Evolutionary conservation across 2,888 invertebrate genomes (phyloP).

Genomic region (Pelosia muscerda): DNA sequence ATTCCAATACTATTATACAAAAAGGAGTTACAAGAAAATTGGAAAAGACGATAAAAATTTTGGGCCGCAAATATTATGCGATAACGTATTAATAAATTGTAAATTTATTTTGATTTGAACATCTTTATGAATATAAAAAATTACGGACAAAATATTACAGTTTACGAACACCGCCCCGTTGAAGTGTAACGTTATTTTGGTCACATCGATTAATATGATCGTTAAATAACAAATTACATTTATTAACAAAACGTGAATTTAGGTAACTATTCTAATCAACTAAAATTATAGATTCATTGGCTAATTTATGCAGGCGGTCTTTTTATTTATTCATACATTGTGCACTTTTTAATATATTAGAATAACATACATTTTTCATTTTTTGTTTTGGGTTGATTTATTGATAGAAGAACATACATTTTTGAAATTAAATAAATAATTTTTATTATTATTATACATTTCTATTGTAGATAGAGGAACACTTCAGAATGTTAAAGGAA

Average conservation of each 20-base stretch:
- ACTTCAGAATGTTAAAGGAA: not conserved
- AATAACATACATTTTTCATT: too few species aligned
- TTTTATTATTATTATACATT: not conserved
- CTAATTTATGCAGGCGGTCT: constrained; percentile 46
- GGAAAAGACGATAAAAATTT: not conserved
- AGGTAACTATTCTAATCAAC: constrained; percentile 26
- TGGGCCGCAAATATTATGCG: not conserved
- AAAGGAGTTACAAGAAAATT: not conserved
- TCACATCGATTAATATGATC: constrained; percentile 1
- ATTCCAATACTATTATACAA: not conserved
- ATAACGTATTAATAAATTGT: not conserved
- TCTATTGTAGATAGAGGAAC: not conserved
- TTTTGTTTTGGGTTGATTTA: too few species aligned
- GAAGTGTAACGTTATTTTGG: constrained; percentile 14
- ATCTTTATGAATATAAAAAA: not conserved
- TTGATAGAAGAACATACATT: too few species aligned
- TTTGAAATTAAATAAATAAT: too few species aligned
- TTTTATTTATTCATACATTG: constrained; percentile 32
- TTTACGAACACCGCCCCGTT: constrained; percentile 34
- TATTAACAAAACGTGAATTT: constrained; percentile 7
- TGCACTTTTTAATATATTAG: constrained; percentile 14
- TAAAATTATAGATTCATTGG: constrained; percentile 48
- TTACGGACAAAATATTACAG: not conserved
- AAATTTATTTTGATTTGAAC: not conserved
- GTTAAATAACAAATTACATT: constrained; percentile 14